phyloP scores from a whole-genome alignment of 2,888 invertebrate species.

The Anoncus sp. region DNA sequence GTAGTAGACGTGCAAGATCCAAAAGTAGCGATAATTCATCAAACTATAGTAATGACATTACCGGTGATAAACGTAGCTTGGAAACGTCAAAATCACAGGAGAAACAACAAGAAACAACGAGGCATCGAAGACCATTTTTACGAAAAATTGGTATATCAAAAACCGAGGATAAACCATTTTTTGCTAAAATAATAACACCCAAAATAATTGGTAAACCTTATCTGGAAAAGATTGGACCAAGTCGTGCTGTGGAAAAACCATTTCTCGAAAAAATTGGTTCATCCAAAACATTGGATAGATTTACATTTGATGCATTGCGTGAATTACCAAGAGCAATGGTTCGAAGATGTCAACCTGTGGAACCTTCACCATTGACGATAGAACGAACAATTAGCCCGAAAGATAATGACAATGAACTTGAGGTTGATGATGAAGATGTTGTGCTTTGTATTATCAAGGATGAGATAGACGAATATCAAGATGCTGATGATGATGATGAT shows the following conservation, averaged over 20 bases:
- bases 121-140: constrained; percentile 78
- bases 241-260: constrained; percentile 79
- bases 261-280: constrained; percentile 80
- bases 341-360: constrained; percentile 50
- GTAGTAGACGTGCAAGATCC: constrained; percentile 78
- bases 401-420: constrained; percentile 36
- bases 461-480: constrained; percentile 29
- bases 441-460: constrained; percentile 51
- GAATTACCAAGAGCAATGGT: constrained; percentile 60
- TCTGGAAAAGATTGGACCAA: constrained; percentile 80
- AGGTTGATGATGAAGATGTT: constrained; percentile 44
- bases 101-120: constrained; percentile 61
- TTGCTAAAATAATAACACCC: constrained; percentile 77
- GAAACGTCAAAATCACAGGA: constrained; percentile 69
- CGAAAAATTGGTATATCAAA: constrained; percentile 81
- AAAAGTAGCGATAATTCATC: constrained; percentile 82
- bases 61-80: constrained; percentile 72
- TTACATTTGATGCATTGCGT: constrained; percentile 75
- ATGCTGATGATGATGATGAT: constrained; percentile 28
- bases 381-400: constrained; percentile 40
- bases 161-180: constrained; percentile 80
- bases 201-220: constrained; percentile 79
- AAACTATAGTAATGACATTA: constrained; percentile 78
- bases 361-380: constrained; percentile 57
- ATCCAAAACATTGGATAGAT: constrained; percentile 79